phyloP scores from a whole-genome alignment of 2,797 vertebrate genomes.

The Sparus aurata region DNA sequence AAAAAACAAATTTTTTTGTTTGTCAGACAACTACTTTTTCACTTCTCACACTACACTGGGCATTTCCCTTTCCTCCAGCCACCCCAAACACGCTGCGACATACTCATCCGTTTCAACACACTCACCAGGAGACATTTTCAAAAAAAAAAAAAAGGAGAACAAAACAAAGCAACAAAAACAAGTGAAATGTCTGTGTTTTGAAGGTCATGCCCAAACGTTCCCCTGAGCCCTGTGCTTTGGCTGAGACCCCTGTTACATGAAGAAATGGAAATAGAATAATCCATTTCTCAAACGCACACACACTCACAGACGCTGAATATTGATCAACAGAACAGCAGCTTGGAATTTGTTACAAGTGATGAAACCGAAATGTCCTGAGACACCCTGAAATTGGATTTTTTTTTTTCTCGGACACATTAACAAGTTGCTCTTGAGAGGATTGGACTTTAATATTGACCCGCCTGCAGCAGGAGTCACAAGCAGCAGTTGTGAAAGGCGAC shows the following conservation, averaged over 20 bases:
- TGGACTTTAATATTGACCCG: conserved; percentile 59
- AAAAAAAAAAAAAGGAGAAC: background rate
- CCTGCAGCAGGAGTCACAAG: conserved; percentile 22
- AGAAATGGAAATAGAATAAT: conserved; percentile 44
- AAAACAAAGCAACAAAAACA: conserved; percentile 29
- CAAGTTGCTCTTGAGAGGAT: conserved; percentile 45
- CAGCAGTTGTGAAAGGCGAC: conserved; percentile 56
- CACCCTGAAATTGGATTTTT: conserved; percentile 55
- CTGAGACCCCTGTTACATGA: conserved; percentile 27
- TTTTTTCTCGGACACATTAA: conserved; percentile 66
- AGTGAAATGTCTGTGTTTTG: conserved; percentile 27
- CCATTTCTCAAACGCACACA: conserved; percentile 21
- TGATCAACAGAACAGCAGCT: conserved; percentile 55
- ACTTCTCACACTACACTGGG: background rate
- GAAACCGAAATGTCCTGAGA: conserved; percentile 44
- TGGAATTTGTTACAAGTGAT: conserved; percentile 46
- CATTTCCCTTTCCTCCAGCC: conserved; percentile 39
- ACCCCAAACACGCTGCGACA: conserved; percentile 18
- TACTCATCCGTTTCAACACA: conserved; percentile 30
- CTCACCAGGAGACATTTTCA: background rate
- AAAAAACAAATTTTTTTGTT: background rate
- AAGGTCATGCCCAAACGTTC: conserved; percentile 54
- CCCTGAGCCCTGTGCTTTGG: conserved; percentile 27
- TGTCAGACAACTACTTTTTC: conserved; percentile 24
- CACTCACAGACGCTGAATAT: conserved; percentile 41